A percentile compares a stretch with the other conserved stretches of the same genome.
These are phyloP conservation scores for Heliconius hermathena DNA, from an alignment of 1,140 invertebrate genomes.

Conservation along the genomic window DNA sequence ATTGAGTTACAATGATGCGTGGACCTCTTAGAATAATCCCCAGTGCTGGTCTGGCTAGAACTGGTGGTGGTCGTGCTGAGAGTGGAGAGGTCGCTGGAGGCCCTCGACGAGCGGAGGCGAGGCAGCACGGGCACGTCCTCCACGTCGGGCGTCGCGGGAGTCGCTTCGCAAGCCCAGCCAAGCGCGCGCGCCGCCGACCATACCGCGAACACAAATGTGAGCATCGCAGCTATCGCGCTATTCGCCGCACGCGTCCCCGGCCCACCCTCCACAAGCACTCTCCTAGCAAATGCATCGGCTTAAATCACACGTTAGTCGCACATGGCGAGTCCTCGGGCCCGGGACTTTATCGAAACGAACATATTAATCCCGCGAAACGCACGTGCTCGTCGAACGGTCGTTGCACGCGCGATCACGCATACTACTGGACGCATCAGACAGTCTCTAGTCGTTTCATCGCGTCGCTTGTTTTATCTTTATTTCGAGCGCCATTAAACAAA, in stretches of 20 bases:
- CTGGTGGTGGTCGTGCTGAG: constrained; percentile 77
- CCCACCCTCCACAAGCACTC: constrained; percentile 56
- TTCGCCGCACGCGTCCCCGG: constrained; percentile 58
- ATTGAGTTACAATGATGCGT: constrained; percentile 38
- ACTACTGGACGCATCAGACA: constrained; percentile 55
- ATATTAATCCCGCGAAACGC: constrained; percentile 46
- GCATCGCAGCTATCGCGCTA: constrained; percentile 67
- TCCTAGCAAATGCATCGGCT: constrained; percentile 56
- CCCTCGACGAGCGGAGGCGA: constrained; percentile 82
- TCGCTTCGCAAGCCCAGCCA: constrained; percentile 65
- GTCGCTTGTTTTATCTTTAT: constrained; percentile 46
- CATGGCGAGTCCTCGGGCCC: constrained; percentile 30
- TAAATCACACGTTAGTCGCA: constrained; percentile 43
- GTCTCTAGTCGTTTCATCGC: constrained; percentile 40
- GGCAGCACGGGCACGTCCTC: constrained; percentile 77
- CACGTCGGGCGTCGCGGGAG: constrained; percentile 57
- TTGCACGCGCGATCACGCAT: constrained; percentile 62
- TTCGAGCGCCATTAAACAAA: constrained; percentile 42
- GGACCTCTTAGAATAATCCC: constrained; percentile 75
- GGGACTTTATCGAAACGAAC: constrained; percentile 24
- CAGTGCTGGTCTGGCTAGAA: constrained; percentile 73
- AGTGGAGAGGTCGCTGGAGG: constrained; percentile 81
- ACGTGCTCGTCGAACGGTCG: constrained; percentile 59
- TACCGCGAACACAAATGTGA: constrained; percentile 72
- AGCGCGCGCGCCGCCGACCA: constrained; percentile 74